phyloP scores from a whole-genome alignment of 2,888 invertebrate species.

The Gibbula magus region DNA sequence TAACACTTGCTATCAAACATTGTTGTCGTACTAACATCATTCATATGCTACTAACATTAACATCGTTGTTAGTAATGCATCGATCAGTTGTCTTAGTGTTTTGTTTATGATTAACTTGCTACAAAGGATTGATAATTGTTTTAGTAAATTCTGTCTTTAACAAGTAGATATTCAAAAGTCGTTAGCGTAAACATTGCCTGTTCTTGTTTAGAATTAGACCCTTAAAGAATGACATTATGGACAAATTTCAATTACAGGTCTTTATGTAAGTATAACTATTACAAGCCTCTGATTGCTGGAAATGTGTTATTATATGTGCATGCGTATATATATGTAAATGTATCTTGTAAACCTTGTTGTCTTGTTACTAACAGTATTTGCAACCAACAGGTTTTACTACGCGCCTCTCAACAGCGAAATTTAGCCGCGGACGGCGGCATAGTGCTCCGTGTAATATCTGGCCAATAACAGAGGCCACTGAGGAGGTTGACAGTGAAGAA shows the following conservation, averaged over 20 bases:
- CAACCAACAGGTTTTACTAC: slow-evolving; percentile 18
- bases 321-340: background rate
- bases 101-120: no score
- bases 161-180: no score
- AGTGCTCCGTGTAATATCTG: slow-evolving; percentile 41
- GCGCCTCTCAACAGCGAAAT: slow-evolving; percentile 28
- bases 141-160: no score
- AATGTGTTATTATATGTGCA: background rate
- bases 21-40: background rate
- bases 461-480: slow-evolving; percentile 37
- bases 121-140: no score
- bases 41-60: background rate
- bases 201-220: no score
- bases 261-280: background rate
- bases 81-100: background rate
- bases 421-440: slow-evolving; percentile 36
- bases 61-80: background rate
- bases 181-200: no score
- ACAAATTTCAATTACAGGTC: background rate
- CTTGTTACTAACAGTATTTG: background rate
- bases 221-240: no score
- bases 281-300: no score
- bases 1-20: background rate
- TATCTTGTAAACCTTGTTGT: background rate
- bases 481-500: slow-evolving; percentile 35